Evolutionary conservation across 2,113 vertebrate genomes (phyloP).

Genomic region (Semnopithecus entellus): DNA sequence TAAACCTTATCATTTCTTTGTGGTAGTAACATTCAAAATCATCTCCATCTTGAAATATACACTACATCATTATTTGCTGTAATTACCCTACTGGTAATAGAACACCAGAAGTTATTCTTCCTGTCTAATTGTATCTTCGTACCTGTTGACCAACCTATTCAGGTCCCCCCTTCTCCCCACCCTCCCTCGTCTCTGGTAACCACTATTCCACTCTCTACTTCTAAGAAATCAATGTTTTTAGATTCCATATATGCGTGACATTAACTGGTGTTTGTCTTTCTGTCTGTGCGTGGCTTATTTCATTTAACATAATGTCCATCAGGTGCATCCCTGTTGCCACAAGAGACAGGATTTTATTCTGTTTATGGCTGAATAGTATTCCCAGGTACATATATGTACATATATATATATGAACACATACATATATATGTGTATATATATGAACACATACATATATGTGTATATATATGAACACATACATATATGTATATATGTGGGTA

Average conservation of each 20-base stretch:
- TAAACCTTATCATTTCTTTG: neutral
- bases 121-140: neutral
- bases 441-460: neutral
- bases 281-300: neutral
- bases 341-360: neutral
- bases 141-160: neutral
- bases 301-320: neutral
- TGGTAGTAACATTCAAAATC: neutral
- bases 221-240: neutral
- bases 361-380: neutral
- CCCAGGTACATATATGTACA: neutral
- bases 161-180: neutral
- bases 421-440: neutral
- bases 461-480: neutral
- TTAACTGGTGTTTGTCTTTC: neutral
- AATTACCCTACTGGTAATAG: neutral
- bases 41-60: neutral
- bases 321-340: neutral
- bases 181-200: neutral
- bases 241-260: neutral
- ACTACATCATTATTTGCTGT: neutral
- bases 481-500: too few species aligned
- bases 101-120: neutral
- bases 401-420: too few species aligned
- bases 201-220: neutral